These are phyloP conservation scores for Drosophila sproati DNA, from an alignment of 1,140 invertebrate species.

Conservation along the genomic window DNA sequence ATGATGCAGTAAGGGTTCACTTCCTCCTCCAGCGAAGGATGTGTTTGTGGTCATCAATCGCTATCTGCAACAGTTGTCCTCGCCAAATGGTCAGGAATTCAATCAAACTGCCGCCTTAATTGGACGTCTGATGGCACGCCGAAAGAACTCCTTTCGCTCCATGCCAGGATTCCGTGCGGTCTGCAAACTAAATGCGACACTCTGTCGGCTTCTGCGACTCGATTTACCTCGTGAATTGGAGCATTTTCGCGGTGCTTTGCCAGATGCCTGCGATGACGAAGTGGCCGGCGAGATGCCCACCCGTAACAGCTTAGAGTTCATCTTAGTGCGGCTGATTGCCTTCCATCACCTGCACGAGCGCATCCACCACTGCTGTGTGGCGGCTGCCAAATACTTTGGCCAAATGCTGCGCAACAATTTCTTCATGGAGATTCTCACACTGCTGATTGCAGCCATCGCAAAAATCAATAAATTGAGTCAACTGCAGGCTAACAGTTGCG, in stretches of 20 bases:
- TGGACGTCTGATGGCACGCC: slow-evolving; percentile 71
- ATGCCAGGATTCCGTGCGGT: slow-evolving; percentile 71
- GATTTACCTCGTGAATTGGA: slow-evolving; percentile 64
- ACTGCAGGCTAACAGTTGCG: slow-evolving; percentile 49
- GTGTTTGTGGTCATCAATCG: slow-evolving; percentile 61
- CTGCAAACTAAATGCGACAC: slow-evolving; percentile 67
- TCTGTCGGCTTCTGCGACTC: slow-evolving; percentile 70
- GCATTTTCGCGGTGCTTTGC: slow-evolving; percentile 63
- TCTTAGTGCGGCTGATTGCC: slow-evolving; percentile 63
- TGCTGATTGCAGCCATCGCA: slow-evolving; percentile 72
- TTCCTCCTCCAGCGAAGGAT: slow-evolving; percentile 47
- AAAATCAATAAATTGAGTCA: slow-evolving; percentile 65
- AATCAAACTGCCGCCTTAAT: slow-evolving; percentile 69
- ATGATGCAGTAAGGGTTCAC: not conserved
- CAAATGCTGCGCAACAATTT: slow-evolving; percentile 67
- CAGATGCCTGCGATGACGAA: slow-evolving; percentile 60
- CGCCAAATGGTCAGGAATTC: slow-evolving; percentile 47
- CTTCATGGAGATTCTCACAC: slow-evolving; percentile 65
- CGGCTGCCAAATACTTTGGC: slow-evolving; percentile 62
- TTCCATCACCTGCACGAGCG: slow-evolving; percentile 61
- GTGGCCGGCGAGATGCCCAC: slow-evolving; percentile 60
- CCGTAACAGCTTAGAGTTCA: slow-evolving; percentile 63
- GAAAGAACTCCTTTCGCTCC: slow-evolving; percentile 71
- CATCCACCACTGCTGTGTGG: slow-evolving; percentile 67
- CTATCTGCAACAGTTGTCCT: slow-evolving; percentile 52